phyloP scores from a whole-genome alignment of 1,140 invertebrate genomes.

The Conus ventricosus region DNA sequence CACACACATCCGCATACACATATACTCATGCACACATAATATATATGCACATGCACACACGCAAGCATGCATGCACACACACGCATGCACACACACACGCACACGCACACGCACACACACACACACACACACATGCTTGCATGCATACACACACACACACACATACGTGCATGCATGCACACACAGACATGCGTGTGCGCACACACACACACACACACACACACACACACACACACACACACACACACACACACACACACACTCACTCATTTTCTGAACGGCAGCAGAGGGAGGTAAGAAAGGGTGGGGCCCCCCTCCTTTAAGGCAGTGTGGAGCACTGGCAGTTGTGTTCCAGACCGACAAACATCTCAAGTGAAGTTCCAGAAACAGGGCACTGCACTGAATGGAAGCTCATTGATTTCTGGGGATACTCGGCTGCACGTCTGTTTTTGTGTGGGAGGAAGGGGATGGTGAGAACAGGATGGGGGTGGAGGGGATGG shows the following conservation, averaged over 20 bases:
- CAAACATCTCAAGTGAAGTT: too few species aligned
- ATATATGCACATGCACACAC: too few species aligned
- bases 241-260: too few species aligned
- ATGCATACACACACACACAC: background rate
- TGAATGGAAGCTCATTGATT: slow-evolving; percentile 1
- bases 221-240: background rate
- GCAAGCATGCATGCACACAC: too few species aligned
- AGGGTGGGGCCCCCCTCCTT: too few species aligned
- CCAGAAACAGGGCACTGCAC: background rate
- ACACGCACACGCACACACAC: slow-evolving; percentile 19
- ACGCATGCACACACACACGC: slow-evolving; percentile 14
- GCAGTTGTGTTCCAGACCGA: too few species aligned
- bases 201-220: background rate
- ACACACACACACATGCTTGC: background rate
- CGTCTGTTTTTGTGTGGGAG: too few species aligned
- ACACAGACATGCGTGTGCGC: background rate
- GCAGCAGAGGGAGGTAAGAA: too few species aligned
- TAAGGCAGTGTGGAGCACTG: too few species aligned
- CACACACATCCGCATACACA: background rate
- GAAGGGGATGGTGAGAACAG: background rate
- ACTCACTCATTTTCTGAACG: background rate
- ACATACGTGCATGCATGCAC: background rate
- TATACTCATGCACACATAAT: too few species aligned
- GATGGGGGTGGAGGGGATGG: background rate
- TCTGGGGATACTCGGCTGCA: background rate